phyloP scores from a whole-genome alignment of 2,797 vertebrate species.

The Microcaecilia unicolor region DNA sequence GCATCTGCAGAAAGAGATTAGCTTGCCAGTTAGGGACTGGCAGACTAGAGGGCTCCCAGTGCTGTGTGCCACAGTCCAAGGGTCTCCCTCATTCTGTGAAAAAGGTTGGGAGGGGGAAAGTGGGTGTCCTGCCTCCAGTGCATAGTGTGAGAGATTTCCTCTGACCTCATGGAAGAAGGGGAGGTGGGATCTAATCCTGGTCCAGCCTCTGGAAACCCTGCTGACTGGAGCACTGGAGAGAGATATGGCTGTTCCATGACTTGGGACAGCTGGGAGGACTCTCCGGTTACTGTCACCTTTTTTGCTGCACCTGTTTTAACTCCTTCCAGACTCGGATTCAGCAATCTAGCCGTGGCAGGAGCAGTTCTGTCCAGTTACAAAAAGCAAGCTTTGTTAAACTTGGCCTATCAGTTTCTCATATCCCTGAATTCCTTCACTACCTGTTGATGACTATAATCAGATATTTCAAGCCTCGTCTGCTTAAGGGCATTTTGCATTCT shows the following conservation, averaged over 20 bases:
- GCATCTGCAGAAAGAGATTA: not conserved
- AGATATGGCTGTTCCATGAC: not conserved
- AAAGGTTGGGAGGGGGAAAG: too few species aligned
- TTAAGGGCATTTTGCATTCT: too few species aligned
- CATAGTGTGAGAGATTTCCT: slow-evolving; percentile 1
- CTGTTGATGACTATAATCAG: too few species aligned
- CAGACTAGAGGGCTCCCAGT: not conserved
- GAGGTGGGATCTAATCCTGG: slow-evolving; percentile 28
- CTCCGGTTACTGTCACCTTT: slow-evolving; percentile 25
- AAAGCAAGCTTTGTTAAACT: slow-evolving; percentile 3
- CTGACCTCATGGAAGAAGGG: not conserved
- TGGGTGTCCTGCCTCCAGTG: slow-evolving; percentile 7
- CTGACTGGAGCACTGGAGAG: slow-evolving; percentile 10
- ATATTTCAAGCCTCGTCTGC: too few species aligned
- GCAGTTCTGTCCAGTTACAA: slow-evolving; percentile 17
- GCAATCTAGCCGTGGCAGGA: too few species aligned
- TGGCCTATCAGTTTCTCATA: too few species aligned
- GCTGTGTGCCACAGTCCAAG: slow-evolving; percentile 3
- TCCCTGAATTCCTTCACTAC: too few species aligned
- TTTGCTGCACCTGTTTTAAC: slow-evolving; percentile 23
- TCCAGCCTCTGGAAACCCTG: slow-evolving; percentile 21
- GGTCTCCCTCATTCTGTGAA: not conserved
- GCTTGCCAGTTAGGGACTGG: not conserved
- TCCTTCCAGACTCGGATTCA: too few species aligned
- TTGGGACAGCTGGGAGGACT: slow-evolving; percentile 28